Evolutionary conservation across 2,797 vertebrate genomes (phyloP).

Genomic region (Anguilla pacifica): DNA sequence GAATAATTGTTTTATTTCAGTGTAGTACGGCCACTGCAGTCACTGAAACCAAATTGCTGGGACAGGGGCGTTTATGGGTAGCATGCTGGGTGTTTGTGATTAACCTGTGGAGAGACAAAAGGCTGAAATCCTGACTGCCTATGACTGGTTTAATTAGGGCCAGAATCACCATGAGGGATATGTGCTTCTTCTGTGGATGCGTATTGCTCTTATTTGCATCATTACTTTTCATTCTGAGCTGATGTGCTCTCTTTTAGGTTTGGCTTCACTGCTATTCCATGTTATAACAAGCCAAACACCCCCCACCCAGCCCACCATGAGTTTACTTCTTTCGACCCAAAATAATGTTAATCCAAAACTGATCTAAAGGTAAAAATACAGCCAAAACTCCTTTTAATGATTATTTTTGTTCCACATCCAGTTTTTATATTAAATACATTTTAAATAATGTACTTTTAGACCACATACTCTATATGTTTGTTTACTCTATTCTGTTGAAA

Average conservation of each 20-base stretch:
- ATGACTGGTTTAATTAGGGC: background rate
- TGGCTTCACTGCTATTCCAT: background rate
- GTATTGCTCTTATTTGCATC: background rate
- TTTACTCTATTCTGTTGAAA: background rate
- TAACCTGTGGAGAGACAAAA: background rate
- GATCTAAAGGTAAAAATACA: background rate
- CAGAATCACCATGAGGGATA: background rate
- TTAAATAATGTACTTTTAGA: background rate
- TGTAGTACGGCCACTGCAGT: background rate
- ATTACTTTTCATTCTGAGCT: background rate
- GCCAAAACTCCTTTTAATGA: background rate
- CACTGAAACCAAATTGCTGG: conserved; percentile 16
- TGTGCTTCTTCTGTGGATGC: background rate
- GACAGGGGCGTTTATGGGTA: background rate
- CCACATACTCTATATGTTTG: background rate
- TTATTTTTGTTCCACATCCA: background rate
- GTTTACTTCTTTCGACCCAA: background rate
- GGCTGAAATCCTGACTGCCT: background rate
- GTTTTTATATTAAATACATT: background rate
- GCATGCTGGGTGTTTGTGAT: background rate
- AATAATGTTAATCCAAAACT: background rate
- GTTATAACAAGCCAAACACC: background rate
- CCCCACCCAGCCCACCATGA: background rate
- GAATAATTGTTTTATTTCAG: background rate
- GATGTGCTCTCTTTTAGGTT: background rate